Conservation (phyloP, 2,888 invertebrate species). For the Lycocerus yunnanus region DNA sequence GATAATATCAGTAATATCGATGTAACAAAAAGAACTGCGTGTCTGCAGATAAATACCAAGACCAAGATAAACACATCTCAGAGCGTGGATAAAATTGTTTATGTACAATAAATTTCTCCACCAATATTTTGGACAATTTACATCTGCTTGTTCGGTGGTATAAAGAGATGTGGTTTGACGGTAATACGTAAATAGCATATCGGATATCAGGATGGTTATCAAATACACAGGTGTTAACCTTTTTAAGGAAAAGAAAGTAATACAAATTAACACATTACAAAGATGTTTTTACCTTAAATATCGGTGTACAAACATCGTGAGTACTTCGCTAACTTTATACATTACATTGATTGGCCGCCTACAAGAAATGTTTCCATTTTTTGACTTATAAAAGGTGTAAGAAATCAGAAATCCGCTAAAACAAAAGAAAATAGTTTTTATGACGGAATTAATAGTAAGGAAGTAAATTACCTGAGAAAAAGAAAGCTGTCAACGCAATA, state of each 20-base stretch:
- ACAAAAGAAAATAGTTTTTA: no score
- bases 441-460: no score
- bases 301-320: conserved; percentile 48
- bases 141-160: conserved; percentile 51
- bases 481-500: conserved; percentile 59
- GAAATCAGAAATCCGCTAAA: conserved; percentile 46
- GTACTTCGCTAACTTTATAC: conserved; percentile 37
- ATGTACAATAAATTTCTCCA: conserved; percentile 61
- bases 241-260: conserved; percentile 36
- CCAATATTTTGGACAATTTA: conserved; percentile 58
- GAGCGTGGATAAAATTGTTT: conserved; percentile 55
- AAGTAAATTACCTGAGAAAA: conserved; percentile 49
- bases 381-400: conserved; percentile 45
- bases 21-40: conserved; percentile 56
- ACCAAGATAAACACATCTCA: conserved; percentile 59
- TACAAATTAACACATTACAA: background rate
- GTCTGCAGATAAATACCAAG: conserved; percentile 58
- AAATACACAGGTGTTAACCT: conserved; percentile 57
- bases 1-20: conserved; percentile 54
- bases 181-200: conserved; percentile 52
- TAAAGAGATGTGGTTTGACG: conserved; percentile 51
- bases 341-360: conserved; percentile 30
- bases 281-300: conserved; percentile 51
- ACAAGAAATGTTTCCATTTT: conserved; percentile 28
- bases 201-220: conserved; percentile 52